These are phyloP conservation scores for Champsocephalus gunnari DNA, from an alignment of 2,797 vertebrate genomes.

Conservation along the genomic window DNA sequence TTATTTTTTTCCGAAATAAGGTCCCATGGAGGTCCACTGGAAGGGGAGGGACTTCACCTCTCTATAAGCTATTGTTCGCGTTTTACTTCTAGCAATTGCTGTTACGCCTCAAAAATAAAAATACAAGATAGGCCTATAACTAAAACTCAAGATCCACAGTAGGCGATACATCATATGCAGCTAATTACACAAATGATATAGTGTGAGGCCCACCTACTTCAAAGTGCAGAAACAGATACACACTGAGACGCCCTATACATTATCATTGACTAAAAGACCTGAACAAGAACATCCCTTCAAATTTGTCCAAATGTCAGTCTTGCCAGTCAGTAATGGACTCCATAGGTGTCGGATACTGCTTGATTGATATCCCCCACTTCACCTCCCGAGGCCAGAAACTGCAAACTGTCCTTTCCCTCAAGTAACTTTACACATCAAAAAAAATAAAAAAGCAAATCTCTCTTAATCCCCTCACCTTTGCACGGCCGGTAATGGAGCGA, in stretches of 20 bases:
- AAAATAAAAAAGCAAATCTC: slow-evolving; percentile 40
- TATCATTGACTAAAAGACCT: slow-evolving; percentile 30
- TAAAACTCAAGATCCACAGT: background rate
- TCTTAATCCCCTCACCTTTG: slow-evolving; percentile 66
- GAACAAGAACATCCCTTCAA: slow-evolving; percentile 44
- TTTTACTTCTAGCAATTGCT: too few species aligned
- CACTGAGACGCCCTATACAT: slow-evolving; percentile 1
- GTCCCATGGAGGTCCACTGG: too few species aligned
- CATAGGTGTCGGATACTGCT: slow-evolving; percentile 27
- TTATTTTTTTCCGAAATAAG: too few species aligned
- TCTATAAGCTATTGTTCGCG: too few species aligned
- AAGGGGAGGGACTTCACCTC: too few species aligned
- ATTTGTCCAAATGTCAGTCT: slow-evolving; percentile 59
- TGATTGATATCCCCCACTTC: slow-evolving; percentile 50
- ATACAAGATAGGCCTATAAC: background rate
- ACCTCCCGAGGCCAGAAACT: slow-evolving; percentile 28
- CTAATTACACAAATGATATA: slow-evolving; percentile 24
- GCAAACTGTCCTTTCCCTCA: slow-evolving; percentile 40
- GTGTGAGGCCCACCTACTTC: background rate
- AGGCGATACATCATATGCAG: slow-evolving; percentile 4
- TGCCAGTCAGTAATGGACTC: slow-evolving; percentile 56
- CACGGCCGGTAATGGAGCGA: slow-evolving; percentile 51
- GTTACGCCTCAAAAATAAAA: too few species aligned
- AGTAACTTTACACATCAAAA: slow-evolving; percentile 45
- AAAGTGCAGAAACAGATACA: background rate